Conservation (phyloP, 1,140 invertebrate genomes). For the Anastrepha ludens region DNA sequence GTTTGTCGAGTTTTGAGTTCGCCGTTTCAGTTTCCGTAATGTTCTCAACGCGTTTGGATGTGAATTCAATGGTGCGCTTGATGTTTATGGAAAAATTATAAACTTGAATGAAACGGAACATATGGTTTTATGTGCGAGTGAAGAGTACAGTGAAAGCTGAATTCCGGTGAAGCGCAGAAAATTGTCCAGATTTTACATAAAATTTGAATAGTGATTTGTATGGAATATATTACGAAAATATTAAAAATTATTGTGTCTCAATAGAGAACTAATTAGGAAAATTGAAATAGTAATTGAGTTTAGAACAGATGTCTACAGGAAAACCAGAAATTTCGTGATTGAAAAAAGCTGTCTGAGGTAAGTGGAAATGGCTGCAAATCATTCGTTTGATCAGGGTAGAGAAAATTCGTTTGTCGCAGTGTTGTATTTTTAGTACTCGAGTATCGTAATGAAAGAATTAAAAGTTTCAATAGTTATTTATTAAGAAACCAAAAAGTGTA, state of each 20-base stretch:
- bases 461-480: too few relatives aligned
- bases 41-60: conserved; percentile 55
- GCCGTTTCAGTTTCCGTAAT: conserved; percentile 58
- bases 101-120: conserved; percentile 52
- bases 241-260: conserved; percentile 53
- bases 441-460: neutral
- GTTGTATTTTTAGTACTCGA: conserved; percentile 40
- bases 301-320: conserved; percentile 63
- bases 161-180: conserved; percentile 54
- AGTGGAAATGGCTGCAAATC: conserved; percentile 53
- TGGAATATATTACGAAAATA: conserved; percentile 62
- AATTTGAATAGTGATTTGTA: conserved; percentile 54
- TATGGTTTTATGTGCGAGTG: conserved; percentile 45
- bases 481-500: neutral
- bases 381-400: conserved; percentile 39
- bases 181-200: conserved; percentile 54
- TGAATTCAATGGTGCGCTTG: conserved; percentile 24
- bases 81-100: conserved; percentile 52
- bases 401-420: conserved; percentile 41
- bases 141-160: conserved; percentile 52
- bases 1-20: conserved; percentile 24
- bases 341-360: conserved; percentile 73
- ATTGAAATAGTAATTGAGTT: conserved; percentile 61
- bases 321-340: conserved; percentile 73
- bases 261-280: conserved; percentile 59